Evolutionary conservation across 2,888 invertebrate species (phyloP).

Genomic region (Meteorus cinctellus): DNA sequence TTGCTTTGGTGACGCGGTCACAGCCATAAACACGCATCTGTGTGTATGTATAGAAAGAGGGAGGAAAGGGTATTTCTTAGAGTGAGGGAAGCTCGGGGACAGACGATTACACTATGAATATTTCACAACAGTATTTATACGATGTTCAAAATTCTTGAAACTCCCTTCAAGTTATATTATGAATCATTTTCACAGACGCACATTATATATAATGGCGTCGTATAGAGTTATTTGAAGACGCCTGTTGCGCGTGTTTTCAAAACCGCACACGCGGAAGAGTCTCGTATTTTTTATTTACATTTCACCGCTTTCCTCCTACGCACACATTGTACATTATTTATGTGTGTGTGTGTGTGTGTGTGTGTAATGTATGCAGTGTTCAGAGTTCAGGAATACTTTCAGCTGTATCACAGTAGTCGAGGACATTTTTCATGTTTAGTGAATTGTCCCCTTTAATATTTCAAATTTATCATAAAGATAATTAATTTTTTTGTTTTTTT

Average conservation of each 20-base stretch:
- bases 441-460: too few relatives aligned
- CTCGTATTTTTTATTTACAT: slow-evolving; percentile 9
- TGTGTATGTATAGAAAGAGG: background rate
- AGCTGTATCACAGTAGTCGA: too few relatives aligned
- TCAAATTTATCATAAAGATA: too few relatives aligned
- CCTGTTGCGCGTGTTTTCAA: slow-evolving; percentile 34
- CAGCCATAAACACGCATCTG: background rate
- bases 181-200: slow-evolving; percentile 15
- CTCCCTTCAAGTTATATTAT: slow-evolving; percentile 29
- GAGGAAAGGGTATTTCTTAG: slow-evolving; percentile 11
- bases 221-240: slow-evolving; percentile 32
- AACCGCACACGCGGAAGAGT: slow-evolving; percentile 25
- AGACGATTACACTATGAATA: slow-evolving; percentile 24
- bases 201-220: slow-evolving; percentile 28
- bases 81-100: slow-evolving; percentile 15
- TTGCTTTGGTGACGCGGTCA: background rate
- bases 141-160: background rate
- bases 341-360: background rate
- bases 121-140: slow-evolving; percentile 42
- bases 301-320: slow-evolving; percentile 24
- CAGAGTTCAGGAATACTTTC: too few relatives aligned
- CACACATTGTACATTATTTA: background rate
- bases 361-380: background rate
- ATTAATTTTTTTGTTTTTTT: too few relatives aligned
- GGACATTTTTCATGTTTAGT: too few relatives aligned